Evolutionary conservation across 2,797 vertebrate genomes (phyloP).

Genomic region (Sebastes iracundus): DNA sequence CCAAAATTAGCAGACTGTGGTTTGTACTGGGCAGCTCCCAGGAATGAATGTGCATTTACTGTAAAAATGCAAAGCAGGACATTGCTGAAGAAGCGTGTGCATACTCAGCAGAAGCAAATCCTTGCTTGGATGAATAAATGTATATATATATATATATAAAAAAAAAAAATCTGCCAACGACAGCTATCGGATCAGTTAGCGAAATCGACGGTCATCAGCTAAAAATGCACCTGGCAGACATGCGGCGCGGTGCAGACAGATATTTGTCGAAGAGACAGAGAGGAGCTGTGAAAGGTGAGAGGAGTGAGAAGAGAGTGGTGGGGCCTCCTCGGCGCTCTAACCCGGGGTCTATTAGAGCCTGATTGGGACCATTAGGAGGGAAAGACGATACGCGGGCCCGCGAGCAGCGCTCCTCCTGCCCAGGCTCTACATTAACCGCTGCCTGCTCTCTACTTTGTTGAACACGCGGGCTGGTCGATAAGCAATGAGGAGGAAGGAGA

Average conservation of each 20-base stretch:
- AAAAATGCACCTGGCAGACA: slow-evolving; percentile 38
- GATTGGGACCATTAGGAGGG: slow-evolving; percentile 69
- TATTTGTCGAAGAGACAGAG: slow-evolving; percentile 13
- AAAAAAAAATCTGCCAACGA: slow-evolving; percentile 24
- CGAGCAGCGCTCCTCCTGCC: slow-evolving; percentile 34
- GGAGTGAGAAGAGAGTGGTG: slow-evolving; percentile 15
- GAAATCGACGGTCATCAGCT: slow-evolving; percentile 60
- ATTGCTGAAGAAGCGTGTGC: slow-evolving; percentile 39
- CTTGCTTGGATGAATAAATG: slow-evolving; percentile 33
- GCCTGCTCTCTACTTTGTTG: slow-evolving; percentile 68
- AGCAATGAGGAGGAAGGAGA: slow-evolving; percentile 46
- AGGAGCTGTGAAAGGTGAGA: slow-evolving; percentile 53
- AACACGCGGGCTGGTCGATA: slow-evolving; percentile 68
- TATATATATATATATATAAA: not conserved
- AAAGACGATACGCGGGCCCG: slow-evolving; percentile 45
- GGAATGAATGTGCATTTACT: slow-evolving; percentile 63
- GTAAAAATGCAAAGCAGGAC: slow-evolving; percentile 59
- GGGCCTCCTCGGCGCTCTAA: slow-evolving; percentile 42
- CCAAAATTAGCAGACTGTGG: slow-evolving; percentile 61
- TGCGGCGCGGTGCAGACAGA: slow-evolving; percentile 7
- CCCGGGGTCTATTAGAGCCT: slow-evolving; percentile 64
- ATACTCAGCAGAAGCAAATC: slow-evolving; percentile 65
- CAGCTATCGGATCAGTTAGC: slow-evolving; percentile 46
- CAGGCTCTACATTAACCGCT: slow-evolving; percentile 63
- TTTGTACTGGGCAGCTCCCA: slow-evolving; percentile 49